Evolutionary conservation across 2,797 vertebrate genomes (phyloP).

Genomic region (Lutjanus campechanus): DNA sequence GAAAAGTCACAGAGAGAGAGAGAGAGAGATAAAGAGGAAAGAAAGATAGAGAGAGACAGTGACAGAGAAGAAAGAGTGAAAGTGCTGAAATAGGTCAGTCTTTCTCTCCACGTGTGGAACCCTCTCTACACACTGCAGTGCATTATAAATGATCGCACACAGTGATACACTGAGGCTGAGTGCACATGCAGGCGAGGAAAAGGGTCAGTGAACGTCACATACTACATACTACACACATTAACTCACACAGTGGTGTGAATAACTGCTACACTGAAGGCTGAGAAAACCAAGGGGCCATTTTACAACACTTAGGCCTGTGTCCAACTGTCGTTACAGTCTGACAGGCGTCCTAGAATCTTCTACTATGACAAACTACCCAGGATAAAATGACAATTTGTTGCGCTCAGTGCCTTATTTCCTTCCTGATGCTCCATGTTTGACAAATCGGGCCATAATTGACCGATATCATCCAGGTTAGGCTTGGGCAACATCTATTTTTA

Average conservation of each 20-base stretch:
- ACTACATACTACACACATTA: constrained; percentile 1
- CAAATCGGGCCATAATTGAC: neutral
- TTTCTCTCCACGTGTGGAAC: constrained; percentile 24
- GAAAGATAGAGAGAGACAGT: neutral
- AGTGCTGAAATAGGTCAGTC: constrained; percentile 54
- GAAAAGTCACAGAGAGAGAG: neutral
- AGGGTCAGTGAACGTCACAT: constrained; percentile 33
- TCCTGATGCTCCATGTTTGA: neutral
- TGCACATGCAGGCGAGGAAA: constrained; percentile 10
- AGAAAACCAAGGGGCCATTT: constrained; percentile 7
- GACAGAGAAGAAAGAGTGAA: constrained; percentile 1
- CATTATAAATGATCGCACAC: constrained; percentile 45
- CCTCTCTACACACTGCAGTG: constrained; percentile 15
- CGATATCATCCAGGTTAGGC: too few relatives aligned
- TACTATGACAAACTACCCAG: neutral
- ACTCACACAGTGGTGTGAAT: neutral
- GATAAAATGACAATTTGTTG: neutral
- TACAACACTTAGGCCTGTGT: neutral
- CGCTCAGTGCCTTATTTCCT: neutral
- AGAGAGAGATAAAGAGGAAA: constrained; percentile 6
- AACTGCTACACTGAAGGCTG: neutral
- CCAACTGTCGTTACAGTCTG: neutral
- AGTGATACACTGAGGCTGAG: constrained; percentile 20
- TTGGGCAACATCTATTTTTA: too few relatives aligned
- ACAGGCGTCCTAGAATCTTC: too few relatives aligned